phyloP scores from a whole-genome alignment of 2,113 vertebrate species.

The Lasiurus borealis region DNA sequence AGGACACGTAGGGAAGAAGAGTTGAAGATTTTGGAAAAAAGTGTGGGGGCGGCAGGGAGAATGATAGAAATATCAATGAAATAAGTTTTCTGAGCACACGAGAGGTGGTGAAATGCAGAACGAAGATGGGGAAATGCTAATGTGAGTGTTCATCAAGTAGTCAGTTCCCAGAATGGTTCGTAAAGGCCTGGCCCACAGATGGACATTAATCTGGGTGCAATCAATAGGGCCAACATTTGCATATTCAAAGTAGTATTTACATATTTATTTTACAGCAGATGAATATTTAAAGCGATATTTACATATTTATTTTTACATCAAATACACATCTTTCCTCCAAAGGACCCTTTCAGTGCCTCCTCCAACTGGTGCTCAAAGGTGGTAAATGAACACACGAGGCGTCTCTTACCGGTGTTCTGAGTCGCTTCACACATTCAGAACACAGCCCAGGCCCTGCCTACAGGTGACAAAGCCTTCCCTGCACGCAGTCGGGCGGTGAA shows the following conservation, averaged over 20 bases:
- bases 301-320: slow-evolving; percentile 24
- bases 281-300: background rate
- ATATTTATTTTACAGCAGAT: slow-evolving; percentile 44
- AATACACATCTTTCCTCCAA: slow-evolving; percentile 2
- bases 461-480: background rate
- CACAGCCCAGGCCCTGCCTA: background rate
- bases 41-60: no score
- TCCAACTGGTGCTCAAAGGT: background rate
- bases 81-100: slow-evolving; percentile 31
- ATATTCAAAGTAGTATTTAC: background rate
- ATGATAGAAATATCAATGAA: background rate
- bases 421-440: slow-evolving; percentile 1
- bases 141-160: background rate
- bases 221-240: background rate
- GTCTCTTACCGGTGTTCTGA: background rate
- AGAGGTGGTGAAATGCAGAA: slow-evolving; percentile 25
- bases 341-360: slow-evolving; percentile 12
- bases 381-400: background rate
- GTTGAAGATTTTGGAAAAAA: background rate
- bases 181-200: background rate
- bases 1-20: background rate
- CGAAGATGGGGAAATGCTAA: background rate
- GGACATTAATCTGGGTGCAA: slow-evolving; percentile 8
- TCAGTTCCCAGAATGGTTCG: background rate
- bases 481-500: background rate